A percentile compares a stretch with the other conserved stretches of the same genome.
Conservation (phyloP, 1,140 invertebrate species). For the Harlomillsia oculata region DNA sequence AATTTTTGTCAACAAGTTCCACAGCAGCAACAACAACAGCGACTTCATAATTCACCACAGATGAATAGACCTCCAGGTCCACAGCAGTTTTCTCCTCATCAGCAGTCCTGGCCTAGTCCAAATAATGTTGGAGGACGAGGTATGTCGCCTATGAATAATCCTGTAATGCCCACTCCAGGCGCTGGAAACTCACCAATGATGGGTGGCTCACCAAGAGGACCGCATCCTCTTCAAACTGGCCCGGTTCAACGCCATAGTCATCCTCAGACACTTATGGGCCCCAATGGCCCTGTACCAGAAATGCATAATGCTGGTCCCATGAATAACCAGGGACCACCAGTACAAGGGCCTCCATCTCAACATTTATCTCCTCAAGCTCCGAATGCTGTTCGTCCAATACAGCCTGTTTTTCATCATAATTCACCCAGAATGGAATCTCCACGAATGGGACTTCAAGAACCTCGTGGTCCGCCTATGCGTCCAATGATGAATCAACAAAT, state of each 20-base stretch:
- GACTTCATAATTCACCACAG: background rate
- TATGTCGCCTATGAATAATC: background rate
- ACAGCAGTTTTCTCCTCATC: background rate
- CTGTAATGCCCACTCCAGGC: no score
- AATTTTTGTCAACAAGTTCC: background rate
- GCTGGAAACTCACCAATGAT: background rate
- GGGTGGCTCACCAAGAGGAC: background rate
- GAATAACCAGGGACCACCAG: conserved; percentile 1
- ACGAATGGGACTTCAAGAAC: background rate
- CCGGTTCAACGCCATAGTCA: background rate
- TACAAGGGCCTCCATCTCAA: background rate
- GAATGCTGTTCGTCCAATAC: background rate
- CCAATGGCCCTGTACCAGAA: background rate
- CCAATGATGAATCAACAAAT: background rate
- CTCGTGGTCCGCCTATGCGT: background rate
- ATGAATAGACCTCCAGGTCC: background rate
- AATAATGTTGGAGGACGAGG: background rate
- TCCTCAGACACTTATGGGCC: background rate
- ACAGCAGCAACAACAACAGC: conserved; percentile 2
- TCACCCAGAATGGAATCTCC: background rate
- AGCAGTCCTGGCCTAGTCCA: background rate
- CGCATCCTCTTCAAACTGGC: background rate
- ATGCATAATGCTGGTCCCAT: background rate
- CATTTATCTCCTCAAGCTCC: background rate
- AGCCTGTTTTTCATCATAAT: background rate